These are phyloP conservation scores for Alosa alosa DNA, from an alignment of 2,113 vertebrate genomes.

Conservation along the genomic window DNA sequence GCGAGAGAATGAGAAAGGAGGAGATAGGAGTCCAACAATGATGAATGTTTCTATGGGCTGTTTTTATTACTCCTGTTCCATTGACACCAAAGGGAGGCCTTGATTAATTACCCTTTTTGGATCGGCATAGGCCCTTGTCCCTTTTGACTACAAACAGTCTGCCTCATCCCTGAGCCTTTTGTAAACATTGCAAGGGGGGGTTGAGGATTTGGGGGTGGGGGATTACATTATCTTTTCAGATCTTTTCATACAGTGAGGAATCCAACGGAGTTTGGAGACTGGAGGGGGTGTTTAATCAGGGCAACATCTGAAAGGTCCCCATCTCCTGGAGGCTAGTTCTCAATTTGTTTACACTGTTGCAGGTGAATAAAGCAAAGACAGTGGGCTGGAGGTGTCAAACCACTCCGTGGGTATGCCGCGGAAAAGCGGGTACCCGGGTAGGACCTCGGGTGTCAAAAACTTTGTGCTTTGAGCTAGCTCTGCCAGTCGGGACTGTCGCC, in stretches of 20 bases:
- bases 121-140: slow-evolving; percentile 41
- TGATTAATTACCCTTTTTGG: slow-evolving; percentile 54
- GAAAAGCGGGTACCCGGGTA: background rate
- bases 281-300: background rate
- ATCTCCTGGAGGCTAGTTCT: background rate
- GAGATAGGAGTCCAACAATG: slow-evolving; percentile 24
- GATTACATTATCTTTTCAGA: background rate
- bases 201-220: slow-evolving; percentile 17
- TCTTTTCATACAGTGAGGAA: background rate
- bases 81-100: slow-evolving; percentile 23
- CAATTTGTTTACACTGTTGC: background rate
- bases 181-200: slow-evolving; percentile 24
- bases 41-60: slow-evolving; percentile 38
- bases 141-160: slow-evolving; percentile 24
- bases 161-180: slow-evolving; percentile 36
- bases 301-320: background rate
- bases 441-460: background rate
- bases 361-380: background rate
- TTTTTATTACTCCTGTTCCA: slow-evolving; percentile 6
- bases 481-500: slow-evolving; percentile 31
- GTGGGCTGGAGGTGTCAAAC: background rate
- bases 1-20: background rate
- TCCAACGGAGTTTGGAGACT: background rate
- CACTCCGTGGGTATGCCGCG: background rate
- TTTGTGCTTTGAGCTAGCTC: background rate